Conservation (phyloP, 2,113 vertebrate species). For the Tychaedon coryphoeus region DNA sequence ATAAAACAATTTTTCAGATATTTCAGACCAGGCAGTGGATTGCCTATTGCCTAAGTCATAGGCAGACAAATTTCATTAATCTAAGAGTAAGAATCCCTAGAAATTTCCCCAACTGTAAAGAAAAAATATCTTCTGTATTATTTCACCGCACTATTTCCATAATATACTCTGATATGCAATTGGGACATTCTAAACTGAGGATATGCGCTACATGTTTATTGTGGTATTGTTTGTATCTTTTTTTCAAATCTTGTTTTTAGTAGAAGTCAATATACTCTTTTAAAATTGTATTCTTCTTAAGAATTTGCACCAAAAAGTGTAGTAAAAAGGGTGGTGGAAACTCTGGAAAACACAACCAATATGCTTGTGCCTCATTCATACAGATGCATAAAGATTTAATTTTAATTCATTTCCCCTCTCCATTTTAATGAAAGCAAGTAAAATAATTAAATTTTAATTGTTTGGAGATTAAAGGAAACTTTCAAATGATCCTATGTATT, state of each 20-base stretch:
- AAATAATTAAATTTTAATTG: neutral
- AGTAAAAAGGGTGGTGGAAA: neutral
- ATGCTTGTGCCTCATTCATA: accelerated
- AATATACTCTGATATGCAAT: neutral
- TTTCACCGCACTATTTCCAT: neutral
- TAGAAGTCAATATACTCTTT: neutral
- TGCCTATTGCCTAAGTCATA: neutral
- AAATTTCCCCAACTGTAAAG: neutral
- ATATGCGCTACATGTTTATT: neutral
- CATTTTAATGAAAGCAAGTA: neutral
- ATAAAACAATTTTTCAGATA: neutral
- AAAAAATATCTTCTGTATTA: neutral
- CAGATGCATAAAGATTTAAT: neutral
- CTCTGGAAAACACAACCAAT: neutral
- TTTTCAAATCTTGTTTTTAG: neutral
- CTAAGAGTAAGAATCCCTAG: neutral
- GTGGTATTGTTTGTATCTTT: neutral
- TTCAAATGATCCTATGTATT: neutral
- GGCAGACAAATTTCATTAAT: neutral
- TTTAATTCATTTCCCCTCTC: neutral
- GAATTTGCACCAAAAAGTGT: neutral
- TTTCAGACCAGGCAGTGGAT: neutral
- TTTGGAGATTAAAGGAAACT: neutral
- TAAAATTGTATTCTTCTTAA: neutral
- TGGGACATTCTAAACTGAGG: neutral